Conservation (phyloP, 2,888 invertebrate species). For the Diarsia mendica region DNA sequence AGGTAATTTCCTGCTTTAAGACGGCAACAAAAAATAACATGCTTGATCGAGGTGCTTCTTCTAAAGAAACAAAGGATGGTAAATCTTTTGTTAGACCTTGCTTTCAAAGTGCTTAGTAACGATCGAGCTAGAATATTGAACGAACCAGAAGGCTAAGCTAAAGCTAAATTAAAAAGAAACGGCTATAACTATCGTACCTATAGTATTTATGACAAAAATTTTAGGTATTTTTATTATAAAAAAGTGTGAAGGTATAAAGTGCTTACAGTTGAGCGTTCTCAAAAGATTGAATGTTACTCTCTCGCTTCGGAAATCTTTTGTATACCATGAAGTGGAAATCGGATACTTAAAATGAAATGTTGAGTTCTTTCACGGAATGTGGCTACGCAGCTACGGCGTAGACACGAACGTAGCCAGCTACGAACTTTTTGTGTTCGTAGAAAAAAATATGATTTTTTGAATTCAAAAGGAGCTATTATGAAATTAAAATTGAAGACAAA, state of each 20-base stretch:
- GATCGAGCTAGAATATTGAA: neutral
- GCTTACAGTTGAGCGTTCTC: conserved; percentile 56
- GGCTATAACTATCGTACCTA: neutral
- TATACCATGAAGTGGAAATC: conserved; percentile 65
- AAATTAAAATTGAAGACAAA: neutral
- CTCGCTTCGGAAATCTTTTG: conserved; percentile 54
- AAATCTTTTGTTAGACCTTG: conserved; percentile 2
- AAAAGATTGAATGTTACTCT: conserved; percentile 59
- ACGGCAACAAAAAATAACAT: conserved; percentile 20
- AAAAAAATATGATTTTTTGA: conserved; percentile 23
- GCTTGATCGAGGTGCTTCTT: conserved; percentile 4
- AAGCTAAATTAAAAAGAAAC: neutral
- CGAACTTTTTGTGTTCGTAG: conserved; percentile 8
- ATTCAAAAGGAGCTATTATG: conserved; percentile 11
- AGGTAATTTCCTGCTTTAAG: conserved; percentile 19
- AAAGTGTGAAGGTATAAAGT: conserved; percentile 45
- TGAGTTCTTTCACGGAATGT: conserved; percentile 55
- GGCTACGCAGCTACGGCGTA: conserved; percentile 68
- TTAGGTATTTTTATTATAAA: conserved; percentile 39
- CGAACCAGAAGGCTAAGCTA: neutral
- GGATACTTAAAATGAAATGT: conserved; percentile 61
- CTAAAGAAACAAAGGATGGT: conserved; percentile 8
- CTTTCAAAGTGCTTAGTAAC: neutral
- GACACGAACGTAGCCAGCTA: conserved; percentile 54
- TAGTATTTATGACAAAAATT: conserved; percentile 15